Evolutionary conservation across 2,888 invertebrate species (phyloP).

Genomic region (Ceramica pisi): DNA sequence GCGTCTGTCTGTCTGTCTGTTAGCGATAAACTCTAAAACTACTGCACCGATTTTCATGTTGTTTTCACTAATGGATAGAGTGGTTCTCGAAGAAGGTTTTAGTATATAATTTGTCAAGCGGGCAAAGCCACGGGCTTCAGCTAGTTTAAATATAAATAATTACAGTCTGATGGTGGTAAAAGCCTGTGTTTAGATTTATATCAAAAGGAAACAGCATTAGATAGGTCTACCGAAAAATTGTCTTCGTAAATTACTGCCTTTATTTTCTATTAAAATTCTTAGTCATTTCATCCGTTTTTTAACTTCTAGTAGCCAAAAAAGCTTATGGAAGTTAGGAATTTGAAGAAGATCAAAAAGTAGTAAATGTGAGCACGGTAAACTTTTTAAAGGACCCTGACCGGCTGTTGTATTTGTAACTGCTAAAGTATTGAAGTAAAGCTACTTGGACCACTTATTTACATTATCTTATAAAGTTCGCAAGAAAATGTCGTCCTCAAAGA

Average conservation of each 20-base stretch:
- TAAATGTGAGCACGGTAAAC: constrained; percentile 24
- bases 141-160: too few species aligned
- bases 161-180: too few species aligned
- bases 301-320: neutral
- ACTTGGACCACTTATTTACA: neutral
- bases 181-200: too few species aligned
- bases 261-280: neutral
- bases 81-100: too few species aligned
- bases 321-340: neutral
- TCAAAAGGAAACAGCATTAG: too few species aligned
- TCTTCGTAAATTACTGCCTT: neutral
- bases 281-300: neutral
- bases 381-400: constrained; percentile 4
- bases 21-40: too few species aligned
- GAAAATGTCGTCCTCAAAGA: neutral
- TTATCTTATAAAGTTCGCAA: neutral
- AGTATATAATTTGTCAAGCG: too few species aligned
- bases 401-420: constrained; percentile 11
- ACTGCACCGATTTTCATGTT: too few species aligned
- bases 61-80: too few species aligned
- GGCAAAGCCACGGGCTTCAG: too few species aligned
- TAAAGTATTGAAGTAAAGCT: constrained; percentile 1
- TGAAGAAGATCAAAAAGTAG: constrained; percentile 21
- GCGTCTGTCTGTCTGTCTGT: too few species aligned
- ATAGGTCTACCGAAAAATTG: neutral